Evolutionary conservation across 1,140 invertebrate species (phyloP).

Genomic region (Leucophenga varia): DNA sequence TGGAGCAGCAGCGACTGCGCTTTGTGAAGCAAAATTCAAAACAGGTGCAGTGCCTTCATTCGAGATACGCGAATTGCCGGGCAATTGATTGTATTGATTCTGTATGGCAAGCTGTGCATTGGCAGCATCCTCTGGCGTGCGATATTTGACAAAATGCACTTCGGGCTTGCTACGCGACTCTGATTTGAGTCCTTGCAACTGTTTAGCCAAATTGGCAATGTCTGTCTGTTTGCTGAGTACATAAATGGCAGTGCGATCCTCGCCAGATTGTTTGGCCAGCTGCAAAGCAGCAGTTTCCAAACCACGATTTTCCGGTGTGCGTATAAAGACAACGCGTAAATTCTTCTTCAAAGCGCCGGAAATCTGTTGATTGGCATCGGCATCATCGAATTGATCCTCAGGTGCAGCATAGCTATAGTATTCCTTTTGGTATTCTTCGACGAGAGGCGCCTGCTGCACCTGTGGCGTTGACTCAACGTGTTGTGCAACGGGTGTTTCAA

Average conservation of each 20-base stretch:
- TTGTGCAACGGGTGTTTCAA: slow-evolving; percentile 9
- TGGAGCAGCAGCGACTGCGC: slow-evolving; percentile 3
- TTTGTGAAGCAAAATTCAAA: slow-evolving; percentile 35
- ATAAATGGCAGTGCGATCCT: slow-evolving; percentile 83
- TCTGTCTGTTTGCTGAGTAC: slow-evolving; percentile 71
- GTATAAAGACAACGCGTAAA: slow-evolving; percentile 84
- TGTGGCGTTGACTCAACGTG: slow-evolving; percentile 1
- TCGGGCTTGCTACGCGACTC: slow-evolving; percentile 28
- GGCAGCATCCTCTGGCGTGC: slow-evolving; percentile 38
- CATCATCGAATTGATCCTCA: slow-evolving; percentile 45
- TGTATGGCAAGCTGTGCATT: slow-evolving; percentile 44
- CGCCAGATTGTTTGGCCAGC: slow-evolving; percentile 64
- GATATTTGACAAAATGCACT: slow-evolving; percentile 46
- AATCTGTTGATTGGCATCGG: slow-evolving; percentile 25
- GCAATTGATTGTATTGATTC: slow-evolving; percentile 41
- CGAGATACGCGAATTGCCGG: slow-evolving; percentile 36
- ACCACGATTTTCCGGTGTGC: slow-evolving; percentile 66
- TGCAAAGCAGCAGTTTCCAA: slow-evolving; percentile 64
- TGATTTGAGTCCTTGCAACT: slow-evolving; percentile 27
- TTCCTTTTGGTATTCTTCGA: slow-evolving; percentile 44
- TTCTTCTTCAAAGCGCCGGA: slow-evolving; percentile 68
- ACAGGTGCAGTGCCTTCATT: slow-evolving; percentile 44
- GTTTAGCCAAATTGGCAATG: slow-evolving; percentile 33
- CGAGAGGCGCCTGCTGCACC: slow-evolving; percentile 18
- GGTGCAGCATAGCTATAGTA: slow-evolving; percentile 45